These are phyloP conservation scores for Eupithecia vulgata DNA, from an alignment of 2,888 invertebrate species.

Conservation along the genomic window DNA sequence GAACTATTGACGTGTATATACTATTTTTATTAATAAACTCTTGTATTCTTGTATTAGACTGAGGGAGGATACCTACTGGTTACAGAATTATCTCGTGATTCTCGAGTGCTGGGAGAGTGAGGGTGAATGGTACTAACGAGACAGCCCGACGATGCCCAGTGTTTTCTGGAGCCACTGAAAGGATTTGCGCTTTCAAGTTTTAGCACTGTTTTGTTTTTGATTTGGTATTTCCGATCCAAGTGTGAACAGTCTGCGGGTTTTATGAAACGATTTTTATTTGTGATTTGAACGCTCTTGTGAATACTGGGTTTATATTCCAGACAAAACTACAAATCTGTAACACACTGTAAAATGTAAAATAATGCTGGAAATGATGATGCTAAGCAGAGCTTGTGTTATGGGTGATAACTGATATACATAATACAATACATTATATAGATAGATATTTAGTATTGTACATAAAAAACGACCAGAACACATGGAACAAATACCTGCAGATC, in stretches of 20 bases:
- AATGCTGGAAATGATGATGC: too few species aligned
- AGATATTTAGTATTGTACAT: too few species aligned
- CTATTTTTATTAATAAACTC: too few species aligned
- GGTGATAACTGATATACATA: too few species aligned
- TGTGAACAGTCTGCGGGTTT: background rate
- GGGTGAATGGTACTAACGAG: constrained; percentile 48
- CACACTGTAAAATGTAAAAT: too few species aligned
- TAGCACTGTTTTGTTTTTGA: constrained; percentile 41
- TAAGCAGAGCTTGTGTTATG: too few species aligned
- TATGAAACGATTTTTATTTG: constrained; percentile 1
- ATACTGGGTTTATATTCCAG: background rate
- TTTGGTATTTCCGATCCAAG: constrained; percentile 32
- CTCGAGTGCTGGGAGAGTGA: constrained; percentile 23
- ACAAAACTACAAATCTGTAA: background rate
- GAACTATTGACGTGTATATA: too few species aligned
- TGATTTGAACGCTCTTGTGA: background rate
- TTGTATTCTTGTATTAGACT: too few species aligned
- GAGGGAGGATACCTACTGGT: constrained; percentile 20
- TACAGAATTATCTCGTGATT: constrained; percentile 9
- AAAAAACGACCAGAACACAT: too few species aligned
- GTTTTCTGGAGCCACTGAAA: constrained; percentile 43
- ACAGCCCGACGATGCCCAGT: constrained; percentile 41
- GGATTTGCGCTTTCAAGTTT: constrained; percentile 39
- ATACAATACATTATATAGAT: too few species aligned
- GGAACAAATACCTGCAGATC: too few species aligned